Base-by-base conservation (phyloP, 2,797 vertebrate genomes). In the Molossus molossus region DNA sequence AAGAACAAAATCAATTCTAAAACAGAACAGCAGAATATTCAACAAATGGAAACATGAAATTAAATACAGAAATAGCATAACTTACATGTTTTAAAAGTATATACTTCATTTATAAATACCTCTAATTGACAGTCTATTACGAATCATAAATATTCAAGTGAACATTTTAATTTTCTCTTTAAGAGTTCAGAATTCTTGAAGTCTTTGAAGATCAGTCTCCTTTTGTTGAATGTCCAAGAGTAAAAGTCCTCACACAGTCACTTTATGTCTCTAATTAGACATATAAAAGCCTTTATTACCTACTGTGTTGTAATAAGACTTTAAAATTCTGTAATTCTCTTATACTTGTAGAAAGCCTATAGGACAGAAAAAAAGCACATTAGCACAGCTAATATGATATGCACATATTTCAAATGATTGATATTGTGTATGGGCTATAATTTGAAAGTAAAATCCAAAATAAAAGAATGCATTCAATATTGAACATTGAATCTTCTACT, bases 301-400 rank as follows among this genome's bases (percentile, higher is more conserved):
- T 99, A 10, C 98, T 98, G 60, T 99, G 98, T 70, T 99, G 98
- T 95, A 99, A 82, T 97, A 99, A 98, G 83, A 98, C 97, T 98
- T 99, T 99, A 98, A 99, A 99, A 95, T 98, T 99, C 97, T 99
- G 99, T 89, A 99, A 98, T 95, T 99, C 99, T 91, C 98, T 98
- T 96, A 99, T 99, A 96, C 99, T 99, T 75, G 99, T 99, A 96
- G 99, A 99, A 97, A 99, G 99, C 97, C 99, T 99, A 96, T 15
- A 97, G 97, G 92, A 97, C 37, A 1, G 3, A 73, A 77, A 50
- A 85, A 88, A 92, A 0, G 57, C 50, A 1, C 27, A 20, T 98
- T 97, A 98, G 29, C n/a, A 93, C 25, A 33, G 72, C 15, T 5
- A 13, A 48, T 2, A 0, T 25, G 25, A 85, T 82, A 15, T 70